Evolutionary conservation across 2,113 vertebrate species (phyloP).

Genomic region (Ammodytes marinus): DNA sequence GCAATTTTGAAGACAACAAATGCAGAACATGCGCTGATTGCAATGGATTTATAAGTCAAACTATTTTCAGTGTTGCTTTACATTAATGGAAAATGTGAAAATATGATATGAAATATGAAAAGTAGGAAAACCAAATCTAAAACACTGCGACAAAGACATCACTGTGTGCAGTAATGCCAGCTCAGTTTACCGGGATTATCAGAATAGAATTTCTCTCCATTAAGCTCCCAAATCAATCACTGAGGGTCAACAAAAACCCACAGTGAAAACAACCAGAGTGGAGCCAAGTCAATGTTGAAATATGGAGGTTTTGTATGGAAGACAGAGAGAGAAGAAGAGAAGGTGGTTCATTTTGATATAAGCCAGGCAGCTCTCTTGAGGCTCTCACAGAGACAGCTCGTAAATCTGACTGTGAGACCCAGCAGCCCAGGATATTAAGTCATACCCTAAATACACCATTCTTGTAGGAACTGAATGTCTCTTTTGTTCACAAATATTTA

Average conservation of each 20-base stretch:
- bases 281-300: slow-evolving; percentile 27
- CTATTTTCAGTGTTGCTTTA: slow-evolving; percentile 5
- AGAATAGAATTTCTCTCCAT: slow-evolving; percentile 21
- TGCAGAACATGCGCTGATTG: background rate
- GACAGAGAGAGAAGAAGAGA: slow-evolving; percentile 31
- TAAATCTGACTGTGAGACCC: slow-evolving; percentile 60
- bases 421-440: slow-evolving; percentile 59
- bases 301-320: slow-evolving; percentile 42
- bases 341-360: slow-evolving; percentile 53
- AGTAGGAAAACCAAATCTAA: background rate
- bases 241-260: slow-evolving; percentile 12
- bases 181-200: slow-evolving; percentile 3
- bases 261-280: slow-evolving; percentile 24
- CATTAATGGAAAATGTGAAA: background rate
- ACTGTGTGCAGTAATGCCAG: background rate
- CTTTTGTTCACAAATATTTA: slow-evolving; percentile 52
- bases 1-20: background rate
- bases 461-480: slow-evolving; percentile 21
- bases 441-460: slow-evolving; percentile 47
- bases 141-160: background rate
- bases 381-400: slow-evolving; percentile 49
- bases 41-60: background rate
- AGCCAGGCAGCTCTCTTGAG: slow-evolving; percentile 62
- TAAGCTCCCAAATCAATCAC: slow-evolving; percentile 9
- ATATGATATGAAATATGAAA: background rate